Conservation (phyloP, 2,797 vertebrate genomes). For the Steatocranus sp. region DNA sequence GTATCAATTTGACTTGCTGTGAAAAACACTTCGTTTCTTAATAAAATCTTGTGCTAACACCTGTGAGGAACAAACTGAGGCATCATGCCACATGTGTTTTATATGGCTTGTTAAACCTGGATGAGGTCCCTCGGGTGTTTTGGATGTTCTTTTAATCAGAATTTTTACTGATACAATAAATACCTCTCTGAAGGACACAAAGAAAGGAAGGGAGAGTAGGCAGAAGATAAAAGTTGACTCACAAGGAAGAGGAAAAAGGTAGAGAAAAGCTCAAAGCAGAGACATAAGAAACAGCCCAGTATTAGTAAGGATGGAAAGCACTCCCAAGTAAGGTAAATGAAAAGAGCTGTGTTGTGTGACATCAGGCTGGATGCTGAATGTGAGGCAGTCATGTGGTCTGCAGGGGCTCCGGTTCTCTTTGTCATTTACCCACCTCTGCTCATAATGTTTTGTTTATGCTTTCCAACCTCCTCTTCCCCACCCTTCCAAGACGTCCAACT, state of each 20-base stretch:
- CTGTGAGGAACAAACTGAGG: background rate
- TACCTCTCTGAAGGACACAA: background rate
- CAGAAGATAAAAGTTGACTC: background rate
- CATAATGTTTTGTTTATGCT: constrained; percentile 19
- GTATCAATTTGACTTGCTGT: background rate
- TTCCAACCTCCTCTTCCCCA: background rate
- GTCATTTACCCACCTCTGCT: constrained; percentile 21
- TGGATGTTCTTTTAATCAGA: background rate
- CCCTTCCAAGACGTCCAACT: constrained; percentile 10
- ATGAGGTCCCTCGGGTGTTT: background rate
- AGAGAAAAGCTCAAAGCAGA: background rate
- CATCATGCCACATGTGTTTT: background rate
- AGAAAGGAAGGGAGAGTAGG: background rate
- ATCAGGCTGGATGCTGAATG: constrained; percentile 13
- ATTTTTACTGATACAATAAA: background rate
- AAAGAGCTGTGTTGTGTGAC: constrained; percentile 4
- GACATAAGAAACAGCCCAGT: background rate
- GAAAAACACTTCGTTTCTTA: background rate
- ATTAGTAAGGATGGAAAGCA: background rate
- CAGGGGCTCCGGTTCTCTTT: background rate
- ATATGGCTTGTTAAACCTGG: background rate
- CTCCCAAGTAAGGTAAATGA: background rate
- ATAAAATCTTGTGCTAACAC: background rate
- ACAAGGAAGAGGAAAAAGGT: background rate
- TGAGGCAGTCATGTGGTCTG: constrained; percentile 14